phyloP scores from a whole-genome alignment of 2,797 vertebrate genomes.

The Hylomyscus alleni region DNA sequence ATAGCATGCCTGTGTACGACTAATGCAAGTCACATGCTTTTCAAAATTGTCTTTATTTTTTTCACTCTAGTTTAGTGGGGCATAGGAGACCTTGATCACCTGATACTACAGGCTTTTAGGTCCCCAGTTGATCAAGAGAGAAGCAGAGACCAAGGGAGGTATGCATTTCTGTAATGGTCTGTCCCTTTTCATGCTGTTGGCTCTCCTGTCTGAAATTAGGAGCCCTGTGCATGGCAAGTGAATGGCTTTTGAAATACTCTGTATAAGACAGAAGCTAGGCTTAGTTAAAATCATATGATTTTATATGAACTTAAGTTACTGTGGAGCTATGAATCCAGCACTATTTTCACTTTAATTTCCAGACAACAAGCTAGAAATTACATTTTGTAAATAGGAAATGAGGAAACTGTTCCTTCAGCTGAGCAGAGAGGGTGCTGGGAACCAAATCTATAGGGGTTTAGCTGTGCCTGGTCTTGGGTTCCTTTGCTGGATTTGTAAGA shows the following conservation, averaged over 20 bases:
- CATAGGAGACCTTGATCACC: not conserved
- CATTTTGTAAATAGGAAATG: slow-evolving; percentile 11
- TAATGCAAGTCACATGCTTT: not conserved
- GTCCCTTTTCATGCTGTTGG: not conserved
- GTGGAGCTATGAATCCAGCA: not conserved
- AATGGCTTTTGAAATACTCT: not conserved
- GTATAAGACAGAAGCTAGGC: not conserved
- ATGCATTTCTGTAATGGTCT: not conserved
- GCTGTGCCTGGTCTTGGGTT: not conserved
- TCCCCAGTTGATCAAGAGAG: not conserved
- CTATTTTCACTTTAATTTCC: slow-evolving; percentile 44
- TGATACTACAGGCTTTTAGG: not conserved
- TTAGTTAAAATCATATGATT: not conserved
- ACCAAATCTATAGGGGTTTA: not conserved
- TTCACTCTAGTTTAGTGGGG: not conserved
- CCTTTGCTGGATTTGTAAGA: not conserved
- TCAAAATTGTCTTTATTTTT: not conserved
- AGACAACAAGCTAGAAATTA: slow-evolving; percentile 19
- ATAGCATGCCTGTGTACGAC: not conserved
- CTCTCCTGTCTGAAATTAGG: not conserved
- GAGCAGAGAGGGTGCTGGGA: not conserved
- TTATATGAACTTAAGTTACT: not conserved
- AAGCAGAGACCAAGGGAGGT: slow-evolving; percentile 4
- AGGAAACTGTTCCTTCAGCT: slow-evolving; percentile 16
- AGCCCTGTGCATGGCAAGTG: not conserved